Conservation (phyloP, 2,113 vertebrate genomes). For the Neogale vison region DNA sequence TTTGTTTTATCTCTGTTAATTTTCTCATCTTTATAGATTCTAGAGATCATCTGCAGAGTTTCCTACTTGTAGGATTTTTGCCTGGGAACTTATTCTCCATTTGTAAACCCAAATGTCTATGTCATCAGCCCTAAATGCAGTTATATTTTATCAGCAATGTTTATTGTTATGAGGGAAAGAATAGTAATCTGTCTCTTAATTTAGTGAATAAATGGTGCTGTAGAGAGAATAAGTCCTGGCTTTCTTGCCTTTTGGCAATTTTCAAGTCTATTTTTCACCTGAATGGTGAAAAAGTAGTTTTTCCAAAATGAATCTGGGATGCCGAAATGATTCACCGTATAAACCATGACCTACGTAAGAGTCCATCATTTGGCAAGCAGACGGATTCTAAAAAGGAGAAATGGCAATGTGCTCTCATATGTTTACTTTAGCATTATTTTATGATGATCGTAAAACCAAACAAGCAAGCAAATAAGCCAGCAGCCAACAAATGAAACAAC, state of each 20-base stretch:
- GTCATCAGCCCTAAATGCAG: neutral
- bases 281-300: constrained; percentile 20
- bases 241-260: constrained; percentile 44
- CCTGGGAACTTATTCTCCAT: neutral
- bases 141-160: constrained; percentile 47
- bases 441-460: constrained; percentile 35
- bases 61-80: neutral
- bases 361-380: neutral
- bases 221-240: neutral
- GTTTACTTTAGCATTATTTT: constrained; percentile 39
- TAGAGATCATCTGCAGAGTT: neutral
- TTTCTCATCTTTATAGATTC: constrained; percentile 32
- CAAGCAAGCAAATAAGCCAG: neutral
- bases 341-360: constrained; percentile 30
- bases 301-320: constrained; percentile 24
- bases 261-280: constrained; percentile 53
- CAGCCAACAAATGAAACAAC: neutral
- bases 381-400: constrained; percentile 22
- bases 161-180: constrained; percentile 50
- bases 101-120: constrained; percentile 41
- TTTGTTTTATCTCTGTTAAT: neutral
- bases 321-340: neutral
- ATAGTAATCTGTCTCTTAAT: neutral
- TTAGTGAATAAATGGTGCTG: neutral
- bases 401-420: neutral